A percentile compares a stretch with the other conserved stretches of the same genome.
phyloP scores from a whole-genome alignment of 2,888 invertebrate genomes.

The Leptodirus hochenwartii region DNA sequence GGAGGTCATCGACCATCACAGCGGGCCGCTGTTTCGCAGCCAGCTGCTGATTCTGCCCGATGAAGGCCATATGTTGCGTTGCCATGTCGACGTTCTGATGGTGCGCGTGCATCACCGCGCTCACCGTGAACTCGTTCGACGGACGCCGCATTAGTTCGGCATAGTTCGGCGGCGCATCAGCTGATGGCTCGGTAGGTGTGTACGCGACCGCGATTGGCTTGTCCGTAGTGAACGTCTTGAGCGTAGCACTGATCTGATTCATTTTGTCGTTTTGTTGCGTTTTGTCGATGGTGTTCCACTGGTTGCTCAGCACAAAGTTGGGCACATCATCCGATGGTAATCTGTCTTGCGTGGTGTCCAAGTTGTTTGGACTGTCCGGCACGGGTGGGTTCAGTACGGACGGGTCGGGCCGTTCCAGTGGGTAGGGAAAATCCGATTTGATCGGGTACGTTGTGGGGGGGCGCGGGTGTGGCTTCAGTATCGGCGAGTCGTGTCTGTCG shows the following conservation, averaged over 20 bases:
- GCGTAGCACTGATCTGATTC: conserved; percentile 23
- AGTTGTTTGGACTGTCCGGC: conserved; percentile 19
- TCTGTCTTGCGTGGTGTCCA: conserved; percentile 21
- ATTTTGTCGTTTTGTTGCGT: conserved; percentile 12
- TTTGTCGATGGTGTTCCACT: conserved; percentile 22
- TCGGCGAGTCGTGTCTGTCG: conserved; percentile 24
- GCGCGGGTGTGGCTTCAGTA: conserved; percentile 26
- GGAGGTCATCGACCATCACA: not conserved
- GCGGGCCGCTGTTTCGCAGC: not conserved
- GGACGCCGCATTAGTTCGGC: conserved; percentile 30
- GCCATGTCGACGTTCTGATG: conserved; percentile 13
- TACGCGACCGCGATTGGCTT: conserved; percentile 46
- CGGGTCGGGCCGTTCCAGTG: conserved; percentile 39
- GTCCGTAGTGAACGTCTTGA: conserved; percentile 28
- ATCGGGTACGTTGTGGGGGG: conserved; percentile 23
- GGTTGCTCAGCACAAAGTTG: conserved; percentile 18
- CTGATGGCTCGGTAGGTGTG: conserved; percentile 33
- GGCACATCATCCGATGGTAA: conserved; percentile 11
- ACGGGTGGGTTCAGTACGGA: conserved; percentile 23
- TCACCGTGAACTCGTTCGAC: conserved; percentile 26
- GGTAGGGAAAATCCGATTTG: conserved; percentile 45
- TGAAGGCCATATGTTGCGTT: conserved; percentile 2
- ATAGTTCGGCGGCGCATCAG: conserved; percentile 26
- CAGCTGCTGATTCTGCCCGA: conserved; percentile 3
- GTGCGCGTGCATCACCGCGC: conserved; percentile 27